Evolutionary conservation across 2,797 vertebrate species (phyloP), one percentile per base, ranked within the genome.

Genomic region (Platalea minor): DNA sequence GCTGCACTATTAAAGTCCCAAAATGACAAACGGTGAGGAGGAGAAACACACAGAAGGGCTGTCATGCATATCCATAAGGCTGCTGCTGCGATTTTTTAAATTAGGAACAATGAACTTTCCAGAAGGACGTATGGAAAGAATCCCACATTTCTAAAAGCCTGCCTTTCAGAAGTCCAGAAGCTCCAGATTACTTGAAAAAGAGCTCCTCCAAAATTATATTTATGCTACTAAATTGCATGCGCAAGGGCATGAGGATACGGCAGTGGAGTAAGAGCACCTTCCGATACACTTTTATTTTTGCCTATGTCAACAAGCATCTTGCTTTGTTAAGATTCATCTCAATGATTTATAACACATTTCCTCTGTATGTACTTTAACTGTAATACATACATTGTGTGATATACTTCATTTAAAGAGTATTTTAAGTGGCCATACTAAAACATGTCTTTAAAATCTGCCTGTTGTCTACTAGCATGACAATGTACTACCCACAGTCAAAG

Each of bases 101-200:
- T 91, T 91, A 39, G 53, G 86, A 87, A 76, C 54, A 91, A 96
- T 85, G 72, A 89, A 80, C 74, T 92, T 95, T 94, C 81, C 94
- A 95, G 91, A 95, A 91, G 72, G 76, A 59, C 41, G 13, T 61
- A 39, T 85, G 85, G 89, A 95, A 91, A 92, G 72, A 95, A 87
- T 77, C 72, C 68, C 84, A 72, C 4, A 0, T 89, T 95, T 93
- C 69, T 91, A 74, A 91, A 89, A 77, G 45, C 10, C 64, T 59
- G 75, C 59, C 91, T 94, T 92, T 80, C 88, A 95, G 65, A 97
- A 95, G 86, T 77, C 37, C 77, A 91, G 70, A 70, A 85, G 43
- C 72, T 88, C 80, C 50, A 88, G 43, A 37, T 70, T 70, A 41
- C 90, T 95, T 85, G 50, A 70, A 94, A 94, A 95, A 91, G 25